phyloP scores from a whole-genome alignment of 2,797 vertebrate genomes.

The Cyprinella venusta region DNA sequence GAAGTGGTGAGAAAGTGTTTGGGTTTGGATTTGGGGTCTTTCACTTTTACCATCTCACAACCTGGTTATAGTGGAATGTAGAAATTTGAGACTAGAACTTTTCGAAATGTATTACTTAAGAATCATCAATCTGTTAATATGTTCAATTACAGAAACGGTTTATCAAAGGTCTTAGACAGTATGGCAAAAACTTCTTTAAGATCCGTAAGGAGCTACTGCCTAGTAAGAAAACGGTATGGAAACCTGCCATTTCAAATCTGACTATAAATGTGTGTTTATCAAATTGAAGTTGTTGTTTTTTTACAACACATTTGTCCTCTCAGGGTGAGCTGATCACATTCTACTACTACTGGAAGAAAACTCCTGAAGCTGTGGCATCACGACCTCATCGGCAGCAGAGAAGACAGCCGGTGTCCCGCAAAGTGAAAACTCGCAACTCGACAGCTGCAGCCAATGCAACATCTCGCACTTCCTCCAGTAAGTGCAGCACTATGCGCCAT shows the following conservation, averaged over 20 bases:
- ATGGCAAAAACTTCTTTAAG: constrained; percentile 99
- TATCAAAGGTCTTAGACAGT: constrained; percentile 96
- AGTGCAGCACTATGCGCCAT: constrained; percentile 73
- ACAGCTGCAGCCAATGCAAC: constrained; percentile 86
- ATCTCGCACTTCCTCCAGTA: constrained; percentile 90
- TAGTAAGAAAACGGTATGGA: constrained; percentile 93
- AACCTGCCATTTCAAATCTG: neutral
- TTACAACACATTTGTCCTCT: constrained; percentile 16
- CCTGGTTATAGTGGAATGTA: neutral
- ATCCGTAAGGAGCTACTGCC: constrained; percentile 97
- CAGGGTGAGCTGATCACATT: constrained; percentile 98
- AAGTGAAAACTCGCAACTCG: constrained; percentile 94
- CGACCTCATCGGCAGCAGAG: constrained; percentile 95
- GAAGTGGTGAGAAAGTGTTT: constrained; percentile 85
- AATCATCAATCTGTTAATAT: constrained; percentile 3
- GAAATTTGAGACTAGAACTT: neutral
- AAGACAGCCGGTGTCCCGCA: constrained; percentile 92
- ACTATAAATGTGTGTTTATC: neutral
- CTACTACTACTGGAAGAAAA: constrained; percentile 99
- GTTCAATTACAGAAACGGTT: constrained; percentile 88
- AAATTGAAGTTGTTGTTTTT: constrained; percentile 24
- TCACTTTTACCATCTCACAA: neutral
- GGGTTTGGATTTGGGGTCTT: neutral
- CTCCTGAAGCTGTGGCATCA: constrained; percentile 93
- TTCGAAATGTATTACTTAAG: neutral